These are phyloP conservation scores for Berghia stephanieae DNA, from an alignment of 1,140 invertebrate genomes.

Conservation along the genomic window DNA sequence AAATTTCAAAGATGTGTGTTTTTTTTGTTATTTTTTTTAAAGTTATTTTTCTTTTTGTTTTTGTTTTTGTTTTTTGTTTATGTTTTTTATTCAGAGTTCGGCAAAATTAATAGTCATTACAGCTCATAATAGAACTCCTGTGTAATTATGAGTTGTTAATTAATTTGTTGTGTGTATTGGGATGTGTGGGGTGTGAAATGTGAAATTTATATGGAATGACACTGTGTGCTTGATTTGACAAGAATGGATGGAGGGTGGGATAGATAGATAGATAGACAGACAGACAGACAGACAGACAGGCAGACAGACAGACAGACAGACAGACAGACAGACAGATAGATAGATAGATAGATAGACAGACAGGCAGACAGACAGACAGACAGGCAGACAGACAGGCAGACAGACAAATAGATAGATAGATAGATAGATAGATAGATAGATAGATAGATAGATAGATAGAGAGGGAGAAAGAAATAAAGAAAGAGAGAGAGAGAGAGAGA, in stretches of 20 bases:
- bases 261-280: background rate
- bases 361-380: background rate
- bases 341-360: background rate
- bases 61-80: too few relatives aligned
- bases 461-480: background rate
- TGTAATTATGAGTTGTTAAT: too few relatives aligned
- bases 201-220: too few relatives aligned
- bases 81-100: too few relatives aligned
- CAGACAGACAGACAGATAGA: background rate
- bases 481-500: background rate
- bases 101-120: too few relatives aligned
- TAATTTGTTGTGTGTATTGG: too few relatives aligned
- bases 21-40: too few relatives aligned
- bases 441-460: background rate
- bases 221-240: too few relatives aligned
- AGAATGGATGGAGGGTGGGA: background rate
- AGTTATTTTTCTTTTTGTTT: too few relatives aligned
- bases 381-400: background rate
- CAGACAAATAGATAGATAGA: background rate
- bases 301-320: background rate
- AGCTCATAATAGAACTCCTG: too few relatives aligned
- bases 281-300: background rate
- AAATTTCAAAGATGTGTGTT: too few relatives aligned
- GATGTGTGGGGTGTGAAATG: too few relatives aligned
- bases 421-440: background rate